A percentile compares a stretch with the other conserved stretches of the same genome.
Conservation (phyloP, 2,888 invertebrate genomes). For the Pseudeuparius sepicola region DNA sequence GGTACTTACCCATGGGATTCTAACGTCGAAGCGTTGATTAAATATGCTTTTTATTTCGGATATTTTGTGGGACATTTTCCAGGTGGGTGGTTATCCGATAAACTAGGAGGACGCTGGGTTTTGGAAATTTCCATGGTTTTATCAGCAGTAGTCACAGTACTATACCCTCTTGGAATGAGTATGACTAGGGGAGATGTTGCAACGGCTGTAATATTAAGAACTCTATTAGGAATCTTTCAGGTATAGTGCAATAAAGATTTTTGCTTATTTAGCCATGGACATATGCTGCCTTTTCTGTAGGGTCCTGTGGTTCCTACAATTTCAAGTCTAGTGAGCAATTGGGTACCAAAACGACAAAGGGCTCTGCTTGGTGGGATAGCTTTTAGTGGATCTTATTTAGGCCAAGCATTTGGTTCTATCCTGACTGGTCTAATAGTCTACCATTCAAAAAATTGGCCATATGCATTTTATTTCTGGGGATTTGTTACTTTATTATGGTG, state of each 20-base stretch:
- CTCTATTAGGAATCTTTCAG: conserved; percentile 57
- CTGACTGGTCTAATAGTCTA: conserved; percentile 38
- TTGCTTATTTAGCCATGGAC: too few species aligned
- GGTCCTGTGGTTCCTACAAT: conserved; percentile 61
- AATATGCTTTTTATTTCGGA: conserved; percentile 77
- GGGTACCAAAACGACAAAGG: conserved; percentile 67
- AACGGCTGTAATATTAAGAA: conserved; percentile 58
- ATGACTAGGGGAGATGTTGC: too few species aligned
- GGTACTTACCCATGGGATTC: conserved; percentile 51
- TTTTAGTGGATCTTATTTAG: conserved; percentile 64
- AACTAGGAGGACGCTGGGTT: conserved; percentile 73
- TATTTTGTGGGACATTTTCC: conserved; percentile 76
- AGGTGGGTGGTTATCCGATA: conserved; percentile 67
- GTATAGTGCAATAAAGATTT: conserved; percentile 27
- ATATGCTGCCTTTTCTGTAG: conserved; percentile 30
- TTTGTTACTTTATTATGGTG: too few species aligned
- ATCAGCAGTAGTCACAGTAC: conserved; percentile 70
- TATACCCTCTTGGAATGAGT: too few species aligned
- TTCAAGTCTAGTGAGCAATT: conserved; percentile 48
- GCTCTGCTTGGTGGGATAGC: conserved; percentile 67
- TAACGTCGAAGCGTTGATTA: conserved; percentile 59
- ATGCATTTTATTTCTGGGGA: too few species aligned
- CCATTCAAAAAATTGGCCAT: conserved; percentile 7
- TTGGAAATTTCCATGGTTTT: conserved; percentile 69
- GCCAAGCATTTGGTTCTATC: conserved; percentile 51